Evolutionary conservation across 2,888 invertebrate genomes (phyloP), one percentile per base, ranked within the genome.

Genomic region (Seira sanloemensis): DNA sequence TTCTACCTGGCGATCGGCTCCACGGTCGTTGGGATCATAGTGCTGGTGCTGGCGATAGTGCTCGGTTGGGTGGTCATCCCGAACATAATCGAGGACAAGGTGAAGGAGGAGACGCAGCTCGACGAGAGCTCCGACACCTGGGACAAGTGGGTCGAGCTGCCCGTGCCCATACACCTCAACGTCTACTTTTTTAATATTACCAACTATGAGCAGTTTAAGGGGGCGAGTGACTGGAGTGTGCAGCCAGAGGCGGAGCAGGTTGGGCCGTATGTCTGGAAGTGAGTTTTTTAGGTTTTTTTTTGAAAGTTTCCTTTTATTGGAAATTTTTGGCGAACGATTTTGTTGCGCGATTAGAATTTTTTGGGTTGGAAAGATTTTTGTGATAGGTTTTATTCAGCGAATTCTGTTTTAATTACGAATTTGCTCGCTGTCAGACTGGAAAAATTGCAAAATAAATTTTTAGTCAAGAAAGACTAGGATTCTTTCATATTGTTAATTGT

Each of bases 31-130:
- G 89, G 88, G 0, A 18, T 85, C 0, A 67, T 79, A 0, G 25
- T 87, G 7, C 26, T 88, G 0, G 46, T 88, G 0, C 9, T 84
- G 9, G 84, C 79, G 0, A 83, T 85, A 0, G 24, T 88, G 1
- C 12, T 89, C 0, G 89, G 89, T 19, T 89, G 88, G 88, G 84
- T 88, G 1, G 62, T 88, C 0, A 82, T 85, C 21, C 89, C 89
- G 19, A 71, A 86, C n/a, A 67, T 86, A 9, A 86, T 89, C 23
- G 71, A 88, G 2, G 75, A 80, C 68, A 80, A 84, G 80, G 86
- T 89, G 9, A 46, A 75, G 18, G 75, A 88, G 67, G 87, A 80
- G 12, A 74, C 69, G 72, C 69, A 76, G 54, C 50, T 79, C 0
- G 62, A 19, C 0, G 26, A 23, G 0, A 23, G 16, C 2, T 66